Conservation (phyloP, 2,113 vertebrate species). For the Neofelis nebulosa region DNA sequence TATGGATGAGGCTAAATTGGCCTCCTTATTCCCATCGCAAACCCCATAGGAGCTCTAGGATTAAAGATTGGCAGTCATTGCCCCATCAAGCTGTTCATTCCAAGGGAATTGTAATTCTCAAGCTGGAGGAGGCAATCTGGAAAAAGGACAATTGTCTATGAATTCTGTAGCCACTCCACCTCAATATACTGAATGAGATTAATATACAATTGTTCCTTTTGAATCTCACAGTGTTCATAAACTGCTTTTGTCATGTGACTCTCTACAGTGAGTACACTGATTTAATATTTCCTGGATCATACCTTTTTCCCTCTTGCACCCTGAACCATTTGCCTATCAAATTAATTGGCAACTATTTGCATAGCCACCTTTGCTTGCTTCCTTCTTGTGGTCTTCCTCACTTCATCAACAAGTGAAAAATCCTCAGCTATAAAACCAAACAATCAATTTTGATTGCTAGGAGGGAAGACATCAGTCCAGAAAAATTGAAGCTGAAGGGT, state of each 20-base stretch:
- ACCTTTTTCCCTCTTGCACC: background rate
- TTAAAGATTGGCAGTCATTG: slow-evolving; percentile 34
- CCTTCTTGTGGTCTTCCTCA: background rate
- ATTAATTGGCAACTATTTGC: slow-evolving; percentile 73
- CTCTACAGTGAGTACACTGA: background rate
- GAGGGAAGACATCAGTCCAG: slow-evolving; percentile 30
- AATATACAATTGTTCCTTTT: slow-evolving; percentile 50
- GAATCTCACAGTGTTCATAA: background rate
- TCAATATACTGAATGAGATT: slow-evolving; percentile 11
- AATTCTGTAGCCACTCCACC: background rate
- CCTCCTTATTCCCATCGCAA: slow-evolving; percentile 43
- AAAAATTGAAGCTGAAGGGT: slow-evolving; percentile 60
- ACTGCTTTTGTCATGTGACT: background rate
- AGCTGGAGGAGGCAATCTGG: slow-evolving; percentile 31
- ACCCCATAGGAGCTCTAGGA: background rate
- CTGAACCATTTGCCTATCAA: slow-evolving; percentile 3
- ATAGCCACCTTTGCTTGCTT: slow-evolving; percentile 39
- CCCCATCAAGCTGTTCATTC: slow-evolving; percentile 48
- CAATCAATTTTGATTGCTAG: slow-evolving; percentile 36
- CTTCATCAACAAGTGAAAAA: background rate
- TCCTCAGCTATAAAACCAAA: slow-evolving; percentile 41
- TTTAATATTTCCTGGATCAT: background rate
- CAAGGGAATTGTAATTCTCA: slow-evolving; percentile 43
- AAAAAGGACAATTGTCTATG: background rate
- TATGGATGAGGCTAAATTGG: slow-evolving; percentile 31